Conservation (phyloP, 2,888 invertebrate species). For the Ypsolopha sequella region DNA sequence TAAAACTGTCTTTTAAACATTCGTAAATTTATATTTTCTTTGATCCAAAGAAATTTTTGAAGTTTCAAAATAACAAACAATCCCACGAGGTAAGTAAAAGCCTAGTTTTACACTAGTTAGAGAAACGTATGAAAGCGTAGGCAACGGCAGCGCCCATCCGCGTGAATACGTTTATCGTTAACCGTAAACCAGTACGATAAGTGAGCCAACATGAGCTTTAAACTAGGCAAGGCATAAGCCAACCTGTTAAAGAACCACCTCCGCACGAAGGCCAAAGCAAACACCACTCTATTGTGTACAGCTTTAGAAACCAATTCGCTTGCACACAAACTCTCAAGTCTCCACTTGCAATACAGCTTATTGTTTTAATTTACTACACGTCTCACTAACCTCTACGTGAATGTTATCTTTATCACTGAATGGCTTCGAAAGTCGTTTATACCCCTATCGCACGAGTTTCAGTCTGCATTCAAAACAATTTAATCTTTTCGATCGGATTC, state of each 20-base stretch:
- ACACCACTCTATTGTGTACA: slow-evolving; percentile 25
- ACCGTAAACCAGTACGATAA: slow-evolving; percentile 49
- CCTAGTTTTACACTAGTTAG: background rate
- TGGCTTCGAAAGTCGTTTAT: slow-evolving; percentile 26
- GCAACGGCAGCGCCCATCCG: slow-evolving; percentile 19
- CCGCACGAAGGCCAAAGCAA: slow-evolving; percentile 19
- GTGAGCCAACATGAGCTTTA: slow-evolving; percentile 43
- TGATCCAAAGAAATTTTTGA: no score
- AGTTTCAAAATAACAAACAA: background rate
- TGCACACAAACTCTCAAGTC: slow-evolving; percentile 14
- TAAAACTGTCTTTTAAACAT: no score
- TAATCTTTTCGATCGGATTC: slow-evolving; percentile 5
- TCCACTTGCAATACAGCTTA: slow-evolving; percentile 27
- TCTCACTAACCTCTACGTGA: slow-evolving; percentile 30
- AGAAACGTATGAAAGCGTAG: background rate
- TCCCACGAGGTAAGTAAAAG: background rate
- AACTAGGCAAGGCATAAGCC: slow-evolving; percentile 39
- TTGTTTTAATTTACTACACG: slow-evolving; percentile 46
- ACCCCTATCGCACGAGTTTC: slow-evolving; percentile 19
- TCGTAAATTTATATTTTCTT: no score
- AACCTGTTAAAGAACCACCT: slow-evolving; percentile 35
- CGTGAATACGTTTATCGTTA: slow-evolving; percentile 42
- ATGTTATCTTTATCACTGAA: slow-evolving; percentile 37
- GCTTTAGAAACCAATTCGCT: slow-evolving; percentile 20
- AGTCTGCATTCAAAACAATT: slow-evolving; percentile 16